These are phyloP conservation scores for Torymus tubicola DNA, from an alignment of 2,888 invertebrate species.

Conservation along the genomic window DNA sequence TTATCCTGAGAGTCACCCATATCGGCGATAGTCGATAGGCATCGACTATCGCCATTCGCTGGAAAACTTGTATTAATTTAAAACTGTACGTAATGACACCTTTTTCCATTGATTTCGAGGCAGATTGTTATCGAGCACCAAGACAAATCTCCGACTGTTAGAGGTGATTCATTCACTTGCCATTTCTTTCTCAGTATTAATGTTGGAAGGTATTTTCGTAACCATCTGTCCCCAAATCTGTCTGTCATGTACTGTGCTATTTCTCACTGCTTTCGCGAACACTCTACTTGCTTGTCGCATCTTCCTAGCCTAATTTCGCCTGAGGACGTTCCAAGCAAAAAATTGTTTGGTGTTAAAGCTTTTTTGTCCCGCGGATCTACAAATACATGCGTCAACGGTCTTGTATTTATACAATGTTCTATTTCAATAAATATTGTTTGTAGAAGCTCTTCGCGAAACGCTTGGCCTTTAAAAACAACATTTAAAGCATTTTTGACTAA, in stretches of 20 bases:
- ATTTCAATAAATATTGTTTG: slow-evolving; percentile 1
- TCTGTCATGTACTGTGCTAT: slow-evolving; percentile 47
- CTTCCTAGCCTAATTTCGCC: slow-evolving; percentile 14
- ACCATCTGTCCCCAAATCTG: slow-evolving; percentile 58
- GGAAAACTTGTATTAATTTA: too few species aligned
- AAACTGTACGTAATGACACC: background rate
- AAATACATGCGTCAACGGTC: slow-evolving; percentile 63
- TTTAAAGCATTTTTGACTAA: background rate
- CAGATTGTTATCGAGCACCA: slow-evolving; percentile 10
- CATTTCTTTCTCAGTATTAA: slow-evolving; percentile 26
- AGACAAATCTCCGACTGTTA: background rate
- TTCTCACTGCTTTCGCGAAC: slow-evolving; percentile 49
- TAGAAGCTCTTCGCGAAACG: background rate
- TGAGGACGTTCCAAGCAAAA: slow-evolving; percentile 56
- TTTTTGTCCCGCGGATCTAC: slow-evolving; percentile 60
- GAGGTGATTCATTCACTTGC: background rate
- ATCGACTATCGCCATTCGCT: too few species aligned
- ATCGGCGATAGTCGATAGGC: too few species aligned
- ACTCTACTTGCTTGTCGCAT: slow-evolving; percentile 17
- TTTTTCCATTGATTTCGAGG: slow-evolving; percentile 12
- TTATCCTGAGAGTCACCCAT: too few species aligned
- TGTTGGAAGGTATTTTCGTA: slow-evolving; percentile 54
- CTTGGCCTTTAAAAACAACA: background rate
- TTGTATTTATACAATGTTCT: slow-evolving; percentile 1
- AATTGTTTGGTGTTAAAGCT: slow-evolving; percentile 56